A percentile compares a stretch with the other conserved stretches of the same genome.
Conservation (phyloP, 1,140 invertebrate species). For the Dolichoris vasculosae region DNA sequence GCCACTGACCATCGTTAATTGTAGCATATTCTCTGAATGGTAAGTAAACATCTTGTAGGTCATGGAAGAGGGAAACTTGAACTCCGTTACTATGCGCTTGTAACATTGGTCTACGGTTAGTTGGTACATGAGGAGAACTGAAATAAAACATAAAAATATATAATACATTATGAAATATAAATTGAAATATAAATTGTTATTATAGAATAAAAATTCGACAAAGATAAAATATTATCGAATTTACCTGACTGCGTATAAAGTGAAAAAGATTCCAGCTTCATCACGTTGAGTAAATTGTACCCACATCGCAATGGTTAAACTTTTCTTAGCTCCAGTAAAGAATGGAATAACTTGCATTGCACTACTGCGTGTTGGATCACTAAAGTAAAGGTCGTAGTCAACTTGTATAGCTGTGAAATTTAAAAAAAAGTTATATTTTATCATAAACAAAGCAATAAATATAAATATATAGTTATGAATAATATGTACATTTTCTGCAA, state of each 20-base stretch:
- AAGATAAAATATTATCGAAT: slow-evolving; percentile 54
- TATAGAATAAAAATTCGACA: neutral
- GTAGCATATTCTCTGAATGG: slow-evolving; percentile 93
- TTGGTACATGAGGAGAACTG: slow-evolving; percentile 86
- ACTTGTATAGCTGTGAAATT: slow-evolving; percentile 89
- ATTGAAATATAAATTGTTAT: no score
- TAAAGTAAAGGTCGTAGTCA: slow-evolving; percentile 96
- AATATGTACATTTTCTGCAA: slow-evolving; percentile 90
- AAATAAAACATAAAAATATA: slow-evolving; percentile 49
- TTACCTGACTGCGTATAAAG: slow-evolving; percentile 89
- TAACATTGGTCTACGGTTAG: slow-evolving; percentile 85
- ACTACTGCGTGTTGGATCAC: slow-evolving; percentile 89
- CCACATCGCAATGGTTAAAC: slow-evolving; percentile 95
- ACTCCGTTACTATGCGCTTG: slow-evolving; percentile 94
- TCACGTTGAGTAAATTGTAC: slow-evolving; percentile 94
- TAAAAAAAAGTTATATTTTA: slow-evolving; percentile 3
- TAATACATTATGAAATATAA: neutral
- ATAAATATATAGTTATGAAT: neutral
- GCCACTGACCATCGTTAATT: slow-evolving; percentile 97
- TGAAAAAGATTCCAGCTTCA: slow-evolving; percentile 94
- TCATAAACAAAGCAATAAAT: no score
- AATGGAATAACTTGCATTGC: slow-evolving; percentile 94
- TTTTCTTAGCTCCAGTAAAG: slow-evolving; percentile 83
- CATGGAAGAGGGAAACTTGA: slow-evolving; percentile 90
- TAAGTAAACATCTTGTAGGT: slow-evolving; percentile 91